phyloP scores from a whole-genome alignment of 2,797 vertebrate species.

The Dryobates pubescens region DNA sequence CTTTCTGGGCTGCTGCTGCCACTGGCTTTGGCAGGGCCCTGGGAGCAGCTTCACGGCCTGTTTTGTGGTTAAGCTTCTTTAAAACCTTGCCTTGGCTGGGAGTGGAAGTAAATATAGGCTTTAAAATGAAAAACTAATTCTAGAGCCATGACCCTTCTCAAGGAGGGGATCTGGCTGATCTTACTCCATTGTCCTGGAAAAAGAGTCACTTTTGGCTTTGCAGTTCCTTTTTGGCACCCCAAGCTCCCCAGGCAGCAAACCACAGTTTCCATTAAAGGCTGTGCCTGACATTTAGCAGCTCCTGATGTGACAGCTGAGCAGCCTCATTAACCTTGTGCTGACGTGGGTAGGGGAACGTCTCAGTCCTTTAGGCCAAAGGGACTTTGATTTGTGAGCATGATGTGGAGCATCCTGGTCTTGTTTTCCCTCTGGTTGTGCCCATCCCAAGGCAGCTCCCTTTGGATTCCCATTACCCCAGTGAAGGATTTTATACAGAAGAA shows the following conservation, averaged over 20 bases:
- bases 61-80: neutral
- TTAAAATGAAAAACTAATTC: neutral
- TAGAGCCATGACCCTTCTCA: neutral
- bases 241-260: slow-evolving; percentile 45
- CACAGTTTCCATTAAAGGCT: slow-evolving; percentile 73
- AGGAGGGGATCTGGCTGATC: neutral
- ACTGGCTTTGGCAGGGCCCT: neutral
- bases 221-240: neutral
- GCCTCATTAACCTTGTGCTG: slow-evolving; percentile 72
- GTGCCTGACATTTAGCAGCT: slow-evolving; percentile 77
- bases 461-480: neutral
- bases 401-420: slow-evolving; percentile 1
- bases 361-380: neutral
- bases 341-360: slow-evolving; percentile 57
- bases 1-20: neutral
- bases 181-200: neutral
- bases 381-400: slow-evolving; percentile 50
- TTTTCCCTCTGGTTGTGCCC: neutral
- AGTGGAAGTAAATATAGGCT: neutral
- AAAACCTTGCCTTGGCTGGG: neutral
- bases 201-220: neutral
- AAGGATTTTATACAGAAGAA: neutral
- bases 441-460: neutral
- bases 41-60: neutral
- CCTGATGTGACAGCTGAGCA: slow-evolving; percentile 72